A percentile compares a stretch with the other conserved stretches of the same genome.
Conservation (phyloP, 2,113 vertebrate genomes). For the Pao palembangensis region DNA sequence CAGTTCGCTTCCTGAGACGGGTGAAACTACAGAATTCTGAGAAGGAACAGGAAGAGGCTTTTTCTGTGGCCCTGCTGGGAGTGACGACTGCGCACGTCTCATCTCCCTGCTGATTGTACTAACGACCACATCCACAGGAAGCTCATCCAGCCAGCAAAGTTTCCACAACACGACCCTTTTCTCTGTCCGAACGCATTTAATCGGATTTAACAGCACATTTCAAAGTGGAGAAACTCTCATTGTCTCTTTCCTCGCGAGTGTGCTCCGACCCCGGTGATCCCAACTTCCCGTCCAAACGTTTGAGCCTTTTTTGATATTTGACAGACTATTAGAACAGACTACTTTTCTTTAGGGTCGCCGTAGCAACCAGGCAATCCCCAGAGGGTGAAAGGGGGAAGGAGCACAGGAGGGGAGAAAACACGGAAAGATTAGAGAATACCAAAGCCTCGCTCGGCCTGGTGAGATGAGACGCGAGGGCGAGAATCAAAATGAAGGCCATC, state of each 20-base stretch:
- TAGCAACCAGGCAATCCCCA: slow-evolving; percentile 17
- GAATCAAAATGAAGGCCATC: slow-evolving; percentile 9
- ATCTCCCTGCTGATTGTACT: slow-evolving; percentile 9
- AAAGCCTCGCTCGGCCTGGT: slow-evolving; percentile 19
- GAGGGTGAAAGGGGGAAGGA: slow-evolving; percentile 7
- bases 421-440: slow-evolving; percentile 17
- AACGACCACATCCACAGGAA: slow-evolving; percentile 28
- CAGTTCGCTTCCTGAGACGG: neutral
- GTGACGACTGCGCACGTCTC: slow-evolving; percentile 1
- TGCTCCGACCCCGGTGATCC: slow-evolving; percentile 2
- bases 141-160: slow-evolving; percentile 9
- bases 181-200: neutral
- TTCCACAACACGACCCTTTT: slow-evolving; percentile 1
- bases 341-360: slow-evolving; percentile 25
- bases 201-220: neutral
- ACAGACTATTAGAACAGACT: neutral
- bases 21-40: slow-evolving; percentile 9
- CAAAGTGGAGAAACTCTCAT: neutral
- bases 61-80: neutral
- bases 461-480: slow-evolving; percentile 12
- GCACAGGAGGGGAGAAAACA: slow-evolving; percentile 22
- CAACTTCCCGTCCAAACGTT: slow-evolving; percentile 13
- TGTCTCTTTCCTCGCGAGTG: neutral
- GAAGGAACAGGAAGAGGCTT: neutral
- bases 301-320: slow-evolving; percentile 23